These are phyloP conservation scores for Eubucco bourcierii DNA, from an alignment of 2,113 vertebrate genomes.

Conservation along the genomic window DNA sequence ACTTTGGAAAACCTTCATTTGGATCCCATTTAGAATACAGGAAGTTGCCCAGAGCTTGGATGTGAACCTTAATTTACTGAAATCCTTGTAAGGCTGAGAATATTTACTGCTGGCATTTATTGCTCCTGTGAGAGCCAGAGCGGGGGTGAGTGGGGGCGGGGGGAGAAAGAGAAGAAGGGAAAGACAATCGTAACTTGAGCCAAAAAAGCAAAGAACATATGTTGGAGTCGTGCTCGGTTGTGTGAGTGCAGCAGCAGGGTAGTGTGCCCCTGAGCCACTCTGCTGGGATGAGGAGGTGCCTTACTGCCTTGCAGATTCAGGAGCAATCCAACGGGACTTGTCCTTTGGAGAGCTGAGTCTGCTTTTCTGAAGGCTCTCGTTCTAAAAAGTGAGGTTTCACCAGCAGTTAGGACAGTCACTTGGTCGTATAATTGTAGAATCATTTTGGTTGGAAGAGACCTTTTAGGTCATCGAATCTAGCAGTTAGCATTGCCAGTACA, in stretches of 20 bases:
- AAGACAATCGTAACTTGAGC: conserved; percentile 31
- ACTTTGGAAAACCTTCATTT: conserved; percentile 66
- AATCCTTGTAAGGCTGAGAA: conserved; percentile 55
- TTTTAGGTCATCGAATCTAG: no score
- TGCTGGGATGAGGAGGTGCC: neutral
- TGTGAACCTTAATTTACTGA: conserved; percentile 72
- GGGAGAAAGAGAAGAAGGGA: conserved; percentile 5
- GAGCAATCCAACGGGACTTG: neutral
- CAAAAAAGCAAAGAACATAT: conserved; percentile 52
- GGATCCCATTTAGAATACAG: conserved; percentile 68
- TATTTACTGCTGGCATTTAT: conserved; percentile 75
- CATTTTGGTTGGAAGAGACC: no score
- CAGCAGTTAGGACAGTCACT: neutral
- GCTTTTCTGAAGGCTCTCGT: neutral
- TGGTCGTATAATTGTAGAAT: no score
- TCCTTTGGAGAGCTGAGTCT: neutral
- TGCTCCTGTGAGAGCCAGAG: conserved; percentile 56
- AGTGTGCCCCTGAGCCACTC: neutral
- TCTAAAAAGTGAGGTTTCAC: neutral
- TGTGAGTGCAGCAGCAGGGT: neutral
- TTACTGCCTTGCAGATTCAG: neutral
- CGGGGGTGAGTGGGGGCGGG: neutral
- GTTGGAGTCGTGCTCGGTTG: neutral
- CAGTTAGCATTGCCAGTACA: no score
- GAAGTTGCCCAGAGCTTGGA: conserved; percentile 70